Evolutionary conservation across 2,888 invertebrate species (phyloP).

Genomic region (Agriopis leucophaearia): DNA sequence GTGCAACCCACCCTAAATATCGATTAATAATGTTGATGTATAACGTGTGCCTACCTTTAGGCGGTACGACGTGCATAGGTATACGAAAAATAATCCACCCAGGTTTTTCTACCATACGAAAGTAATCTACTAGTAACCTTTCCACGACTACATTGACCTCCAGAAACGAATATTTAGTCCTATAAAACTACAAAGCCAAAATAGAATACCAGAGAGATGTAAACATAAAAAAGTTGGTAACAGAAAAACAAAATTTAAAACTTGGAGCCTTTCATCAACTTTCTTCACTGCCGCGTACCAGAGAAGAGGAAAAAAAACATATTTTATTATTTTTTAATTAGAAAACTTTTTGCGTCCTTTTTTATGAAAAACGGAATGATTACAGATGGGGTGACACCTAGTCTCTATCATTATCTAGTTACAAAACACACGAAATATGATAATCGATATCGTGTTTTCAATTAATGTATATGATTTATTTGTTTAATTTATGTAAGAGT

Average conservation of each 20-base stretch:
- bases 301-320: conserved; percentile 60
- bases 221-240: conserved; percentile 71
- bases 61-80: too few species aligned
- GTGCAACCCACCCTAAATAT: too few species aligned
- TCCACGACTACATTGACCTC: not conserved
- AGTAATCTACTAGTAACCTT: too few species aligned
- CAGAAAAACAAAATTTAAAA: conserved; percentile 78
- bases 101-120: too few species aligned
- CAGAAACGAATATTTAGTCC: not conserved
- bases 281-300: conserved; percentile 67
- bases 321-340: conserved; percentile 81
- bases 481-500: too few species aligned
- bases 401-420: conserved; percentile 13
- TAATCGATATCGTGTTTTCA: too few species aligned
- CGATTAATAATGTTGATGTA: too few species aligned
- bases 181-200: conserved; percentile 44
- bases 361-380: conserved; percentile 61
- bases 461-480: too few species aligned
- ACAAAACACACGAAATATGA: conserved; percentile 1
- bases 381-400: conserved; percentile 17
- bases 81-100: not conserved
- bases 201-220: conserved; percentile 64
- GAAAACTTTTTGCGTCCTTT: conserved; percentile 75
- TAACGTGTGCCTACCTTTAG: too few species aligned
- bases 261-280: conserved; percentile 76